Evolutionary conservation across 1,140 invertebrate genomes (phyloP), one percentile per base, ranked within the genome.

Genomic region (Polypedilum pembai): DNA sequence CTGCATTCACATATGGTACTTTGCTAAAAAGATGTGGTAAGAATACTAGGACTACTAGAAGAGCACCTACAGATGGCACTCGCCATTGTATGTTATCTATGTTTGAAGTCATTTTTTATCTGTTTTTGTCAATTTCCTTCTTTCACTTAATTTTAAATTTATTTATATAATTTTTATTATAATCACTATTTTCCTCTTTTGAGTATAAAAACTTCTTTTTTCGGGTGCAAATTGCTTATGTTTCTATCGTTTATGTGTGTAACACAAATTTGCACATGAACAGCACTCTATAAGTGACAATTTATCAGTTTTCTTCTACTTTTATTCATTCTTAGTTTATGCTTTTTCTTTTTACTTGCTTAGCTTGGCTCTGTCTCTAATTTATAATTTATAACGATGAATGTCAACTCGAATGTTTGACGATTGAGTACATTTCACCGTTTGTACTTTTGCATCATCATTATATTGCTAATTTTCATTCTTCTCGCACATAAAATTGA

Each of bases 41-140:
- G 20, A 69, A 69, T 21, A 69, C 65, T 69, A 69, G 65, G 8
- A 69, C 65, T 69, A 69, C 17, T 18, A 69, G 20, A 21, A 69
- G 65, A 69, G 65, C 65, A 69, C 65, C 65, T 20, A 69, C 20
- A 18, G 65, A 69, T 69, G 65, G 65, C 65, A 69, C 65, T 69
- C 65, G 65, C 65, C 17, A 69, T 69, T 69, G 65, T 69, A 69
- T 69, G 65, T 69, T 69, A 21, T 69, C 65, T 21, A 20, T 69
- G 18, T 69, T 20, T 69, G 65, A 20, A 69, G 15, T 69, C 20
- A 69, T 18, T 18, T 18, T 69, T 69, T n/a, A n/a, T 69, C 8
- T 21, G 10, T 18, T 66, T 66, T 69, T 7, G 10, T 69, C 20
- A n/a, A 21, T 69, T 69, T 69, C 18, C 18, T 66, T 69, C 18